A percentile compares a stretch with the other conserved stretches of the same genome.
Evolutionary conservation across 1,140 invertebrate genomes (phyloP).

Genomic region (Drosophila sproati): DNA sequence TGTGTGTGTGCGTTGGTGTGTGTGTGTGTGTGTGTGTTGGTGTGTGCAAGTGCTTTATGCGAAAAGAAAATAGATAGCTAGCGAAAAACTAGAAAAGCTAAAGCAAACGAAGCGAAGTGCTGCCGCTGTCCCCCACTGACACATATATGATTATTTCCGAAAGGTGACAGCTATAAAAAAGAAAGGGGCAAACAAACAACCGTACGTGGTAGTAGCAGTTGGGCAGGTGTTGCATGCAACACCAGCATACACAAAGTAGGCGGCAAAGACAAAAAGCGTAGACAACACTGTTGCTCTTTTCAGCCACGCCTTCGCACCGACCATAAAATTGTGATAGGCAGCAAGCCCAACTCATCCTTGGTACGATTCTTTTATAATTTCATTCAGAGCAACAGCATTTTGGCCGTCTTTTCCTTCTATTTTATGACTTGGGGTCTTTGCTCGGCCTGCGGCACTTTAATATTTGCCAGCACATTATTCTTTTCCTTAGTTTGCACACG

Average conservation of each 20-base stretch:
- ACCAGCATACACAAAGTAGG: conserved; percentile 49
- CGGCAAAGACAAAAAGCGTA: conserved; percentile 66
- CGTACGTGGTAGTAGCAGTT: neutral
- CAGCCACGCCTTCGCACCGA: conserved; percentile 38
- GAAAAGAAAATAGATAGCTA: conserved; percentile 78
- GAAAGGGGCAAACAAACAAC: conserved; percentile 60
- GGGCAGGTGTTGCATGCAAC: conserved; percentile 5
- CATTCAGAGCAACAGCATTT: conserved; percentile 50
- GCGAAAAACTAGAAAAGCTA: conserved; percentile 79
- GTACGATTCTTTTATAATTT: conserved; percentile 59
- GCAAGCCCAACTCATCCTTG: conserved; percentile 4
- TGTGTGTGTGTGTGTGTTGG: conserved; percentile 21
- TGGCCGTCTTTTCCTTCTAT: conserved; percentile 6
- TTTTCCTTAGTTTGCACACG: conserved; percentile 30
- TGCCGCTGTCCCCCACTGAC: conserved; percentile 71
- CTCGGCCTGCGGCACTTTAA: conserved; percentile 39
- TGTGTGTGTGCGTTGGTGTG: conserved; percentile 28
- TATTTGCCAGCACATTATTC: conserved; percentile 22
- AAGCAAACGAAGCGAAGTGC: conserved; percentile 80
- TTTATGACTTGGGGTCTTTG: conserved; percentile 34
- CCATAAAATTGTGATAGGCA: conserved; percentile 38
- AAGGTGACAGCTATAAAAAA: conserved; percentile 82
- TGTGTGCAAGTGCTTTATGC: conserved; percentile 71
- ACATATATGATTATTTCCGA: conserved; percentile 83
- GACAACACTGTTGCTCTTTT: conserved; percentile 80